Percentiles rank a stretch among this genome's conserved stretches.
Evolutionary conservation across 2,113 vertebrate species (phyloP).

Genomic region (Pithys albifrons): DNA sequence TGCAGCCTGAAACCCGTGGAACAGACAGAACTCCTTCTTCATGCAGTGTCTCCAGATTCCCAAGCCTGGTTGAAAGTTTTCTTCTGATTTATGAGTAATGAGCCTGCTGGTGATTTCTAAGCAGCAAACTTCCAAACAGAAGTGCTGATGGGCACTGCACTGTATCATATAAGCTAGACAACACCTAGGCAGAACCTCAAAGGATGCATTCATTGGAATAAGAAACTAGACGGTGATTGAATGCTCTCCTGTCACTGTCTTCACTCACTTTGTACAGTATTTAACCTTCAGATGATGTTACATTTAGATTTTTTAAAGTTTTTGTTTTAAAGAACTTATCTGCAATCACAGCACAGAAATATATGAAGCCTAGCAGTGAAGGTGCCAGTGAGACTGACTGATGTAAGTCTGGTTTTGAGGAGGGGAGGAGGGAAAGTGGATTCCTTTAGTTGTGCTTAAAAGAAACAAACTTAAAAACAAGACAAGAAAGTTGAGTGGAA

Average conservation of each 20-base stretch:
- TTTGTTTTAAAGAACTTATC: slow-evolving; percentile 10
- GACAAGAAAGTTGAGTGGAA: slow-evolving; percentile 35
- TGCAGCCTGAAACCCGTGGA: neutral
- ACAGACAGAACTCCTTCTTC: slow-evolving; percentile 38
- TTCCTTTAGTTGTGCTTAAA: slow-evolving; percentile 37
- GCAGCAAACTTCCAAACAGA: slow-evolving; percentile 22
- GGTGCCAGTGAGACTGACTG: slow-evolving; percentile 47
- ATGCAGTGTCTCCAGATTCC: neutral
- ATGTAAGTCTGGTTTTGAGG: slow-evolving; percentile 38
- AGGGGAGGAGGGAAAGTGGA: neutral
- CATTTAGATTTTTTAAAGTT: neutral
- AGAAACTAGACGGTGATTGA: neutral
- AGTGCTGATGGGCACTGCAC: slow-evolving; percentile 52
- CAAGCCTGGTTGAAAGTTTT: slow-evolving; percentile 15
- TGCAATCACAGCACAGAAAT: neutral
- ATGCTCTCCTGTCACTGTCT: slow-evolving; percentile 27
- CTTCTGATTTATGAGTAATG: slow-evolving; percentile 45
- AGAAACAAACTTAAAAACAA: slow-evolving; percentile 48
- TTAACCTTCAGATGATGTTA: slow-evolving; percentile 31
- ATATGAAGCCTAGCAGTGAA: neutral
- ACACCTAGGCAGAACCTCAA: slow-evolving; percentile 57
- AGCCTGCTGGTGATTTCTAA: slow-evolving; percentile 42
- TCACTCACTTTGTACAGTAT: neutral
- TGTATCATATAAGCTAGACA: slow-evolving; percentile 36
- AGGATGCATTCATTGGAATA: slow-evolving; percentile 24